phyloP scores from a whole-genome alignment of 2,797 vertebrate species.

The Phataginus tricuspis region DNA sequence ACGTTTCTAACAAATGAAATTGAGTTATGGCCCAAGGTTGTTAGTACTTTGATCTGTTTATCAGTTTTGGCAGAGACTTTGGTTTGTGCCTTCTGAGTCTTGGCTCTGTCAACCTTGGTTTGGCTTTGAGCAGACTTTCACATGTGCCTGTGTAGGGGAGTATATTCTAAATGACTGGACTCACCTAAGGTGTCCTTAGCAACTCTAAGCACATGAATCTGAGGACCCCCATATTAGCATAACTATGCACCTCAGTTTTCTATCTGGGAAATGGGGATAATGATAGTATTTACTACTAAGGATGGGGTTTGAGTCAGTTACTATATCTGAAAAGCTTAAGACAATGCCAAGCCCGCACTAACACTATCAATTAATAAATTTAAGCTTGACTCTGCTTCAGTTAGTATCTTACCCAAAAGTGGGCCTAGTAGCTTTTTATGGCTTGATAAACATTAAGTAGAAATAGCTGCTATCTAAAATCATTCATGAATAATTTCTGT shows the following conservation, averaged over 20 bases:
- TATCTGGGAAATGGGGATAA: background rate
- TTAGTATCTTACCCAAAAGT: background rate
- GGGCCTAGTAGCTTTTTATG: background rate
- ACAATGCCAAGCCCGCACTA: background rate
- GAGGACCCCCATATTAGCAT: background rate
- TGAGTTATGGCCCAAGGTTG: background rate
- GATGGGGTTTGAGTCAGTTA: background rate
- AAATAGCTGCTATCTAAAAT: background rate
- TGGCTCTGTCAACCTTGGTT: background rate
- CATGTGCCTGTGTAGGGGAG: background rate
- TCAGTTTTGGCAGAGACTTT: constrained; percentile 9
- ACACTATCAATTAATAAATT: background rate
- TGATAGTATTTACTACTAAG: background rate
- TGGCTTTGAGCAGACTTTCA: background rate
- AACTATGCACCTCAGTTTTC: background rate
- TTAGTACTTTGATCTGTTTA: background rate
- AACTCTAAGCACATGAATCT: background rate
- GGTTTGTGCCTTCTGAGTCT: constrained; percentile 4
- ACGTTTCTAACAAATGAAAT: constrained; percentile 37
- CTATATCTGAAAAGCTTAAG: background rate
- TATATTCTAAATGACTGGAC: background rate
- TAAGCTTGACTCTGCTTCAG: constrained; percentile 7
- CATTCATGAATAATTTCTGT: background rate
- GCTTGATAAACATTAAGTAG: background rate
- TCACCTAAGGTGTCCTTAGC: background rate